These are phyloP conservation scores for Drosophila prosaltans DNA, from an alignment of 1,140 invertebrate species.

Conservation along the genomic window DNA sequence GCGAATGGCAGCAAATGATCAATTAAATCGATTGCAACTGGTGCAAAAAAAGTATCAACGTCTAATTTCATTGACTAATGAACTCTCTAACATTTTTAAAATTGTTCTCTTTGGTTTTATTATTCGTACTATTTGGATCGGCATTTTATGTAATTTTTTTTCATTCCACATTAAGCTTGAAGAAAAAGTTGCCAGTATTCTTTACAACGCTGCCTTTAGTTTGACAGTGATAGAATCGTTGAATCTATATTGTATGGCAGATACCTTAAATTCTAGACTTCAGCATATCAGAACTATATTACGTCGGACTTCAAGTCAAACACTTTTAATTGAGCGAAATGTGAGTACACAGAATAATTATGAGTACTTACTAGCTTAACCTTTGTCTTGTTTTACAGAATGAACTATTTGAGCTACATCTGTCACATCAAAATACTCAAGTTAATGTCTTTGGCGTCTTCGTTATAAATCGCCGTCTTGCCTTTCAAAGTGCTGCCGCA, in stretches of 20 bases:
- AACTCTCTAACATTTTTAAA: background rate
- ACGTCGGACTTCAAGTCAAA: background rate
- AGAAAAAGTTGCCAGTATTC: background rate
- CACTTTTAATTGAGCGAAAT: constrained; percentile 22
- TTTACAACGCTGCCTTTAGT: constrained; percentile 7
- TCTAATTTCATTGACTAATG: background rate
- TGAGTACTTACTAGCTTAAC: background rate
- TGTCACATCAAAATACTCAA: constrained; percentile 32
- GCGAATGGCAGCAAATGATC: background rate
- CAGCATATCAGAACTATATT: constrained; percentile 3
- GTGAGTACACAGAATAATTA: constrained; percentile 17
- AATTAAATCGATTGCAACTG: background rate
- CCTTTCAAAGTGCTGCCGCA: constrained; percentile 5
- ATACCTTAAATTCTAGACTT: background rate
- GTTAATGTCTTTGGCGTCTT: constrained; percentile 28
- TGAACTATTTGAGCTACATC: constrained; percentile 41
- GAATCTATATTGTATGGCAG: background rate
- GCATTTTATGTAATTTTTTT: background rate
- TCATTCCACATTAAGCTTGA: background rate
- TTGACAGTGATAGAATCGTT: constrained; percentile 8
- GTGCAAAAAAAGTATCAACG: background rate
- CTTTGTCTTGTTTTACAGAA: constrained; percentile 12
- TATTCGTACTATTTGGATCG: background rate
- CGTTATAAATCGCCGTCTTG: constrained; percentile 26
- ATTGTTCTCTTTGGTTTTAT: background rate